Evolutionary conservation across 2,888 invertebrate species (phyloP).

Genomic region (Drosophila neonasuta): DNA sequence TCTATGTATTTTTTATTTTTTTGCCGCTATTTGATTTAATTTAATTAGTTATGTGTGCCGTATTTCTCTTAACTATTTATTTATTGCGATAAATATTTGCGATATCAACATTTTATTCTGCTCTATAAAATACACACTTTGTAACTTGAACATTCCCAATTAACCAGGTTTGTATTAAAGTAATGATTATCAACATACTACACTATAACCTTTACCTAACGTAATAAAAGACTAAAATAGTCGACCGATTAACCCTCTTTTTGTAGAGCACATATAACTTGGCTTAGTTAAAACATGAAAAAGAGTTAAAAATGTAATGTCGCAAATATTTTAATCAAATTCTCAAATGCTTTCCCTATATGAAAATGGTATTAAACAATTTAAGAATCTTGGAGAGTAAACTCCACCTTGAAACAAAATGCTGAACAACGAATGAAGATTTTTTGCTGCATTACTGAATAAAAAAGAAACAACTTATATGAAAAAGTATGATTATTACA

Average conservation of each 20-base stretch:
- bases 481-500: constrained; percentile 29
- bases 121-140: constrained; percentile 3
- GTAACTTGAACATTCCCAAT: constrained; percentile 29
- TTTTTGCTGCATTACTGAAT: constrained; percentile 54
- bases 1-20: constrained; percentile 59
- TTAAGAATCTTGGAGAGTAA: constrained; percentile 80
- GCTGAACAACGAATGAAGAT: constrained; percentile 74
- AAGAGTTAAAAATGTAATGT: constrained; percentile 46
- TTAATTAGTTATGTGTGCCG: constrained; percentile 63
- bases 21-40: constrained; percentile 66
- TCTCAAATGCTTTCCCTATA: constrained; percentile 28
- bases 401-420: constrained; percentile 81
- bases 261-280: constrained; percentile 24
- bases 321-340: constrained; percentile 69
- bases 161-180: constrained; percentile 69
- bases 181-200: constrained; percentile 10
- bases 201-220: constrained; percentile 37
- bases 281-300: constrained; percentile 10
- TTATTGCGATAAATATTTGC: constrained; percentile 66
- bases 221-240: neutral
- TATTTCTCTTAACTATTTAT: constrained; percentile 49
- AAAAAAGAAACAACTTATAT: constrained; percentile 29
- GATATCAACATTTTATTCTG: constrained; percentile 54
- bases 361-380: constrained; percentile 15
- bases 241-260: constrained; percentile 27